Evolutionary conservation across 2,113 vertebrate species (phyloP), one percentile per base, ranked within the genome.

Genomic region (Dromiciops gliroides): DNA sequence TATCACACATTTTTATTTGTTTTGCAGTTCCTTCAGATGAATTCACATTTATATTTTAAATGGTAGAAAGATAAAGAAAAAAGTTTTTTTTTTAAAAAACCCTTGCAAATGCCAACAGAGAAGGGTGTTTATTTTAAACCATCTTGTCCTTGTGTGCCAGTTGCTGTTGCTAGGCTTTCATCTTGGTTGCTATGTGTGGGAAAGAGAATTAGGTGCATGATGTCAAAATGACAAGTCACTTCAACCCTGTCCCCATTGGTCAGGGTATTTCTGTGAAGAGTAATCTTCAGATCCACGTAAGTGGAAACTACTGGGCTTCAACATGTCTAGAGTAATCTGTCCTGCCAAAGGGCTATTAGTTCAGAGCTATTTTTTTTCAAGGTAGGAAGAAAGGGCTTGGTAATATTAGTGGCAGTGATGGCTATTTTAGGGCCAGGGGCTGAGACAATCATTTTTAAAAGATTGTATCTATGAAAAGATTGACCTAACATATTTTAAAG

Each of bases 111-210:
- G 90, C 97, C 96, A 94, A 94, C 88, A 93, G 26, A 93, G 37
- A 94, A 97, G 89, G 60, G 89, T 96, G 60, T 95, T 95, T 97
- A 92, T 97, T 96, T 97, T 96, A 93, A 95, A 95, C 94, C 95
- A 88, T 90, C 90, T 94, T 67, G 91, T 97, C 96, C 96, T 44
- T 37, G 95, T 83, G 88, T 47, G 94, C 91, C 92, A 92, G 91
- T 96, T 96, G 92, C 96, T 92, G 91, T 95, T 95, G 60, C 94
- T 97, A 95, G 47, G 95, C 88, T 51, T 92, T 89, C 47, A 3
- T 90, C 93, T 49, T 52, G 96, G 96, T 94, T 96, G 95, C 92
- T 95, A 83, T 89, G 75, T 3, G 26, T 47, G 60, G 53, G 51
- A 48, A 90, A 50, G 91, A 95, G 92, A 95, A 83, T 37, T 51